Percentiles rank a stretch among this genome's conserved stretches.
phyloP scores from a whole-genome alignment of 2,113 vertebrate species.

The Lynx canadensis region DNA sequence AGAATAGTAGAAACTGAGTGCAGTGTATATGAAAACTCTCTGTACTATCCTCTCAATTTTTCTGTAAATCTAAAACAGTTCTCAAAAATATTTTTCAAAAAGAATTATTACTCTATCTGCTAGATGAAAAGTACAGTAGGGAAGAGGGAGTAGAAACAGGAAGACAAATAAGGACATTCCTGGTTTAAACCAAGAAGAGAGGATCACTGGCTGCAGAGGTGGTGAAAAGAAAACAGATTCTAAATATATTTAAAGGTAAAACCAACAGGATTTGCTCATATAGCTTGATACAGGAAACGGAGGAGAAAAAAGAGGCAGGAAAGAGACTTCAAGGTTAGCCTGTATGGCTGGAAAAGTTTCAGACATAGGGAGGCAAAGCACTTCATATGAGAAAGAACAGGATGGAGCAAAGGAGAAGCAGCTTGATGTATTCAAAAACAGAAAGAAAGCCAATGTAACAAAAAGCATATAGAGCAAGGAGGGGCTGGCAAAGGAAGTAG shows the following conservation, averaged over 20 bases:
- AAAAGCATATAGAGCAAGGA: not conserved
- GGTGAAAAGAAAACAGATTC: slow-evolving; percentile 34
- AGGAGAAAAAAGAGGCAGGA: not conserved
- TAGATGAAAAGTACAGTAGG: not conserved
- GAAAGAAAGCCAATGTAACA: not conserved
- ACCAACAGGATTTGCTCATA: not conserved
- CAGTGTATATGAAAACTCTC: not conserved
- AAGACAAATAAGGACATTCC: slow-evolving; percentile 22
- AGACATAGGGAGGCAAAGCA: not conserved
- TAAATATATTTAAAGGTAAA: slow-evolving; percentile 44
- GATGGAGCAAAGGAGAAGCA: not conserved
- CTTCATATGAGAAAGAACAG: not conserved
- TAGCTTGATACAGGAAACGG: not conserved
- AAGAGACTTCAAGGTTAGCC: not conserved
- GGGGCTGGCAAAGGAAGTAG: not conserved
- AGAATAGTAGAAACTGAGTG: not conserved
- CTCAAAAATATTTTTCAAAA: slow-evolving; percentile 24
- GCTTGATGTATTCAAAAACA: slow-evolving; percentile 19
- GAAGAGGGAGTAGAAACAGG: not conserved
- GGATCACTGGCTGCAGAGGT: not conserved
- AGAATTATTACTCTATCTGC: not conserved
- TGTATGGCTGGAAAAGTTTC: not conserved
- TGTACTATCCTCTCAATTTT: slow-evolving; percentile 20
- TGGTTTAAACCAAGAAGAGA: slow-evolving; percentile 47
- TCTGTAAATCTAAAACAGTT: slow-evolving; percentile 39